Percentiles rank a stretch among this genome's conserved stretches.
Evolutionary conservation across 2,113 vertebrate species (phyloP).

Genomic region (Hystrix brachyura): DNA sequence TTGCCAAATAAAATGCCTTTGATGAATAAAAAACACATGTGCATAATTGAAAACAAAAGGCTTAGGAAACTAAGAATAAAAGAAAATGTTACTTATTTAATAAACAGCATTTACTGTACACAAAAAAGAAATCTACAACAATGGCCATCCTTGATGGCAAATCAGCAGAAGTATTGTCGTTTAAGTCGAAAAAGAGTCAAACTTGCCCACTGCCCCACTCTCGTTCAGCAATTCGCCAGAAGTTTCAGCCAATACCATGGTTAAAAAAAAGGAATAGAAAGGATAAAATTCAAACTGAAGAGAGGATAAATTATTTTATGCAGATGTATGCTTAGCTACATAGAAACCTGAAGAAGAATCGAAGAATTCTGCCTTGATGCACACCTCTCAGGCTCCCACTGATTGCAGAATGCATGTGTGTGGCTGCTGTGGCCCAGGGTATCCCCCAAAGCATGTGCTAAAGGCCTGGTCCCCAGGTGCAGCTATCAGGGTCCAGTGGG

Average conservation of each 20-base stretch:
- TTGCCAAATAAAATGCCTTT: neutral
- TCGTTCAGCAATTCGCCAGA: rapidly evolving
- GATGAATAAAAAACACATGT: slow-evolving; percentile 20
- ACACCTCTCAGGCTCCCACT: rapidly evolving
- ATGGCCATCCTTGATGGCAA: neutral
- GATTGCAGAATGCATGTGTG: rapidly evolving
- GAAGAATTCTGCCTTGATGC: rapidly evolving
- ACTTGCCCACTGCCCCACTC: rapidly evolving
- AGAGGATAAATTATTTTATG: neutral
- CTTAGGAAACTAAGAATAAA: neutral
- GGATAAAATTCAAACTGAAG: neutral
- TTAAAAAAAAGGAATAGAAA: neutral
- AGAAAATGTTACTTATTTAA: neutral
- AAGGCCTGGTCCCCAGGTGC: too few relatives aligned
- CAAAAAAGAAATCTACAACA: neutral
- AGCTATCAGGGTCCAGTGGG: neutral
- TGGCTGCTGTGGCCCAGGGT: rapidly evolving
- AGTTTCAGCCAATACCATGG: neutral
- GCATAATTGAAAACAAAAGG: neutral
- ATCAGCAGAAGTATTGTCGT: neutral
- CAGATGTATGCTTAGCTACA: rapidly evolving
- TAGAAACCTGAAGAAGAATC: neutral
- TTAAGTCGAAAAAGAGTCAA: neutral
- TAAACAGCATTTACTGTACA: neutral
- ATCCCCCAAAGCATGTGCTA: too few relatives aligned